Conservation (phyloP, 2,888 invertebrate species). For the Neelides folsomi region DNA sequence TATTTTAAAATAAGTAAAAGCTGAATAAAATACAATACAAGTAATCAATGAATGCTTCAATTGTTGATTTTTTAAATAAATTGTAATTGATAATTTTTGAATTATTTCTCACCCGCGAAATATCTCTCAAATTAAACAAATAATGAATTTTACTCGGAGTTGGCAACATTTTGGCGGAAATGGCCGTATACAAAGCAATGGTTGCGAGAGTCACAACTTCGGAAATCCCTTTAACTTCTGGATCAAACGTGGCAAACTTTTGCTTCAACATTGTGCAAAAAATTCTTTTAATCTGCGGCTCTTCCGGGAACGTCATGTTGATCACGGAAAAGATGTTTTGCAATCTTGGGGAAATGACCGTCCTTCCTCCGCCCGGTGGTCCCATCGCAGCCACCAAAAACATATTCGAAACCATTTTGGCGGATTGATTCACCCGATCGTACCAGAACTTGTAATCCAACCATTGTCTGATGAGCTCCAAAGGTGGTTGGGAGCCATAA, state of each 20-base stretch:
- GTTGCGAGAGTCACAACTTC: slow-evolving; percentile 58
- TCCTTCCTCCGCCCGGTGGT: slow-evolving; percentile 70
- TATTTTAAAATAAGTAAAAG: too few relatives aligned
- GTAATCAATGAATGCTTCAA: background rate
- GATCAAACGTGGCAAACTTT: slow-evolving; percentile 61
- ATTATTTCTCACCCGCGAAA: slow-evolving; percentile 65
- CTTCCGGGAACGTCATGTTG: slow-evolving; percentile 69
- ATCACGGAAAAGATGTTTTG: slow-evolving; percentile 62
- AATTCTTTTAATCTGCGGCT: slow-evolving; percentile 61
- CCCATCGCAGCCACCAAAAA: slow-evolving; percentile 68
- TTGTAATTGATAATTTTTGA: too few relatives aligned
- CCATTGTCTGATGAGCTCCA: slow-evolving; percentile 73
- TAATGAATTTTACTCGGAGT: slow-evolving; percentile 84
- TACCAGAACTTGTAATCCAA: slow-evolving; percentile 84
- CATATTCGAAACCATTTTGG: slow-evolving; percentile 64
- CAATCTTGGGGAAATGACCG: slow-evolving; percentile 61
- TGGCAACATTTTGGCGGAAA: slow-evolving; percentile 61
- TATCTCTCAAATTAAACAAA: slow-evolving; percentile 73
- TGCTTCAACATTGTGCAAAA: slow-evolving; percentile 73
- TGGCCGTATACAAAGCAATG: slow-evolving; percentile 61
- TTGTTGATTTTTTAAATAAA: too few relatives aligned
- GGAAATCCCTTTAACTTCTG: slow-evolving; percentile 60
- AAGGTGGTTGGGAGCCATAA: slow-evolving; percentile 77
- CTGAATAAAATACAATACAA: too few relatives aligned
- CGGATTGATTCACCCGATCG: slow-evolving; percentile 61